Evolutionary conservation across 2,888 invertebrate species (phyloP), one percentile per base, ranked within the genome.

Genomic region (Leucophenga montana): DNA sequence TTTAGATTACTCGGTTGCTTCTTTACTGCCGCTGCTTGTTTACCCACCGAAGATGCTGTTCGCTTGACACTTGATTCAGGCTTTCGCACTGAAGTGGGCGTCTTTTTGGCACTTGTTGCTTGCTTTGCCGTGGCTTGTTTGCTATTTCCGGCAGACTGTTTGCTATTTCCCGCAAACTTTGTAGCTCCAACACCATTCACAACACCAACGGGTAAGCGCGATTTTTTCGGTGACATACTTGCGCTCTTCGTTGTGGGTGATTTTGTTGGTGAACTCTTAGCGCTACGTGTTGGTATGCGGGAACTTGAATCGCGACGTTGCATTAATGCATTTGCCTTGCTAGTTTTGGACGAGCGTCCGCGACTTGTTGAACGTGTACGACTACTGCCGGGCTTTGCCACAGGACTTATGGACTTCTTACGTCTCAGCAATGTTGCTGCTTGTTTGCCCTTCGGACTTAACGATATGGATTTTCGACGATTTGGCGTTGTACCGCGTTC

Each of bases 101-200:
- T 71, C 77, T 86, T 87, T 87, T 88, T 89, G 87, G 88, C 88
- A 88, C 88, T 87, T 78, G 80, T 73, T 57, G 84, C 77, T 73
- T 85, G 81, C 53, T 78, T 84, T 13, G 76, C 73, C 16, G 20
- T 46, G 27, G 22, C 14, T 5, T 1, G 20, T 18, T 16, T 44
- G 13, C n/a, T 50, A n/a, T 50, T 50, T 27, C 11, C 22, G 1
- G 62, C 20, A 18, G 61, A 16, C 14, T 39, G n/a, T 46, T 46
- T 48, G 13, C n/a, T 50, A n/a, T 50, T 50, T 27, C 11, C 22
- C 1, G 62, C 20, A 18, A 39, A 16, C 14, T 39, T 61, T 16
- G 33, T 16, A 9, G 31, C 31, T 8, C 33, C 59, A 66, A 27
- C 27, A 39, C 39, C 39, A 8, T 39, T 39, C 4, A n/a, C 18